Evolutionary conservation across 2,113 vertebrate genomes (phyloP).

Genomic region (Pituophis catenifer): DNA sequence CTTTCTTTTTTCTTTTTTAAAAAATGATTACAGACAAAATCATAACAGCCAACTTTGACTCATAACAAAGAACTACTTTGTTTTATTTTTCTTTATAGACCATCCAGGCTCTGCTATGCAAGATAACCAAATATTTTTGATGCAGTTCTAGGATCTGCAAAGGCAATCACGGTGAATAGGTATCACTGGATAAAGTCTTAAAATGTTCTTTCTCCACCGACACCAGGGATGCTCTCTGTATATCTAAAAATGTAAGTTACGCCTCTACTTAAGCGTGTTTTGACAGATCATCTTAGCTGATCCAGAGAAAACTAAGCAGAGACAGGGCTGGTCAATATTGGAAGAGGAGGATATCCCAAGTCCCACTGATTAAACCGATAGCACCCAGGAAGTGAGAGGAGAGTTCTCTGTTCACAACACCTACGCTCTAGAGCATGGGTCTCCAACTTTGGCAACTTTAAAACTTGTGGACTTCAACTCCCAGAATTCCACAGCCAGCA

Average conservation of each 20-base stretch:
- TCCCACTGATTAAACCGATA: neutral
- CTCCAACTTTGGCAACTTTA: too few species aligned
- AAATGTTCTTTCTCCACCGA: neutral
- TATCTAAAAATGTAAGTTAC: neutral
- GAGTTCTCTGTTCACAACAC: neutral
- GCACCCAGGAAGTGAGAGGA: neutral
- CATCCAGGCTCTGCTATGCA: neutral
- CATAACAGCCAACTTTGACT: neutral
- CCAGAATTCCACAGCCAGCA: too few species aligned
- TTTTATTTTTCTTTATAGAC: neutral
- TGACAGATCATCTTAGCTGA: neutral
- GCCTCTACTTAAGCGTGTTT: neutral
- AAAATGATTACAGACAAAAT: neutral
- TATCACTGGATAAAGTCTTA: neutral
- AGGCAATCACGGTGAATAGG: neutral
- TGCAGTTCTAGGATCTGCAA: neutral
- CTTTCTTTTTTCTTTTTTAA: conserved; percentile 1
- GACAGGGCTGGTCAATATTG: neutral
- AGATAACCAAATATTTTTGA: neutral
- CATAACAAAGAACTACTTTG: neutral
- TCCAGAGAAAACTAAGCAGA: neutral
- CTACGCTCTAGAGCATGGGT: neutral
- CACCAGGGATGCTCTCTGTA: neutral
- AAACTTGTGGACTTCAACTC: too few species aligned
- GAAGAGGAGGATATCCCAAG: neutral